Evolutionary conservation across 2,797 vertebrate species (phyloP), one percentile per base, ranked within the genome.

Genomic region (Margarornis squamiger): DNA sequence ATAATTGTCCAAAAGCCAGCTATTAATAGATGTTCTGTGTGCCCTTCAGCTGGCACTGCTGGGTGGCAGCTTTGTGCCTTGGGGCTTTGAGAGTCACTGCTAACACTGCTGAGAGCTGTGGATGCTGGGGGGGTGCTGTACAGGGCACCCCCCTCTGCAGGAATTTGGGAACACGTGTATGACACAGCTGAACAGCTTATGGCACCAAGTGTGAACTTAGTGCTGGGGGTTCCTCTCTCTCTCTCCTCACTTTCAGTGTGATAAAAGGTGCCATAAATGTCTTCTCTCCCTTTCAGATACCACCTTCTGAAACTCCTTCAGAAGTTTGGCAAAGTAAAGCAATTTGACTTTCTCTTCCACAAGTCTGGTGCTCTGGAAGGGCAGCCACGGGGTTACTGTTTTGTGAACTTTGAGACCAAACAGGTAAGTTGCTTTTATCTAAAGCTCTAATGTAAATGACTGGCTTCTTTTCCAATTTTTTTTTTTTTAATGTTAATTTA

Each of bases 271-370:
- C 48, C 63, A 14, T 45, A 11, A 83, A 23, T 55, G 48, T 93
- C 67, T 81, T 92, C 17, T 97, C 55, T 86, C 96, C 68, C 86
- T 34, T 82, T 58, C 97, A 99, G 99, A 88, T 99, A 99, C 92
- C 99, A 99, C 92, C 98, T 99, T 72, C 99, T 99, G 97, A 99
- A 99, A 94, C 98, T 99, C 45, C 98, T 99, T 84, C 99, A 99
- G 98, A 99, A 98, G 97, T 99, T 99, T 97, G 99, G 99, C 93
- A 98, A 99, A 62, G 99, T 99, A 46, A 99, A 99, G 97, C 99
- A 99, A 85, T 99, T 99, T 95, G 99, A 99, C 97, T 99, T 99
- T 96, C 98, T 99, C 77, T 99, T 99, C 96, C 99, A 99, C 94
- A 99, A 99, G 95, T 99, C 99, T 0, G 99, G 99, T 36, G 99